A percentile compares a stretch with the other conserved stretches of the same genome.
Evolutionary conservation across 2,113 vertebrate genomes (phyloP).

Genomic region (Bettongia penicillata): DNA sequence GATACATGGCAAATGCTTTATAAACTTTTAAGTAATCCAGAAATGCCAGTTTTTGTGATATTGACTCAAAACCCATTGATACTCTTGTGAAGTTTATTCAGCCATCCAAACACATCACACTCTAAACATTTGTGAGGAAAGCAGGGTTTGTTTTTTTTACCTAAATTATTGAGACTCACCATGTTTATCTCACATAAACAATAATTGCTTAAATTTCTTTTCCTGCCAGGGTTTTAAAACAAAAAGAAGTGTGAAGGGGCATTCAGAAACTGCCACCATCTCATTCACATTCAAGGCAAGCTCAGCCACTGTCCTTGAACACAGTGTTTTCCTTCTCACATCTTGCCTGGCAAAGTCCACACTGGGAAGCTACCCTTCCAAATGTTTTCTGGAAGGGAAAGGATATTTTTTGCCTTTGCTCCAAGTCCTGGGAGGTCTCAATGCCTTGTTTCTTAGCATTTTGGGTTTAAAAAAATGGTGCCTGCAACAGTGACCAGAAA

Average conservation of each 20-base stretch:
- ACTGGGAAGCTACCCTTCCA: neutral
- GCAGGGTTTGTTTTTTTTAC: neutral
- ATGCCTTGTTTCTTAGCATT: neutral
- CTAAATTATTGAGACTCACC: neutral
- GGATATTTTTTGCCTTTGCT: neutral
- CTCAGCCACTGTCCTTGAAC: neutral
- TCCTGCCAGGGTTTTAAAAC: neutral
- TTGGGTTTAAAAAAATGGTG: neutral
- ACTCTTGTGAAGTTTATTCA: neutral
- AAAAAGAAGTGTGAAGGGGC: neutral
- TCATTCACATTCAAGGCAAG: neutral
- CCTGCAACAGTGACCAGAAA: neutral
- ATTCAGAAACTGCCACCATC: neutral
- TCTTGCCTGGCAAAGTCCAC: neutral
- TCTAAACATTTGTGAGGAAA: neutral
- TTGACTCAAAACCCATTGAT: neutral
- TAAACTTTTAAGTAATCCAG: neutral
- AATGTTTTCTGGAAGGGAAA: constrained; percentile 3
- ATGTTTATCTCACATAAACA: neutral
- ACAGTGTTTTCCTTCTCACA: constrained; percentile 2
- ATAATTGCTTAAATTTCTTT: neutral
- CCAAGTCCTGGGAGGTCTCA: constrained; percentile 1
- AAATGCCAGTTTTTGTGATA: neutral
- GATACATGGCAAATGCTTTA: neutral
- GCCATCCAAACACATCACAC: neutral